A percentile compares a stretch with the other conserved stretches of the same genome.
Conservation (phyloP, 1,140 invertebrate genomes). For the Nasonia giraulti region DNA sequence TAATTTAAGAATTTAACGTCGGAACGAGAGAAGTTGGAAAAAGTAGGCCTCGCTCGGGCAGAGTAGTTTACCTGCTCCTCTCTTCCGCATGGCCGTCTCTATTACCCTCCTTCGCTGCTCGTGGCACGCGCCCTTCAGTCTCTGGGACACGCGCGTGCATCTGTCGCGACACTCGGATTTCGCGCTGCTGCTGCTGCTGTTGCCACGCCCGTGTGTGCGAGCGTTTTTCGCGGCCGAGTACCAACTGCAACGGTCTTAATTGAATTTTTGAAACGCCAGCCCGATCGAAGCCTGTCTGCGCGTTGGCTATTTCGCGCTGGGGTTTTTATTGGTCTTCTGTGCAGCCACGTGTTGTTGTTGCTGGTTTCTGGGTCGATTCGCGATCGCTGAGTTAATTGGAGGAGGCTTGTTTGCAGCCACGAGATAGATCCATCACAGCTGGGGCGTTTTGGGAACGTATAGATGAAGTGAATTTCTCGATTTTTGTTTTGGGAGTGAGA, state of each 20-base stretch:
- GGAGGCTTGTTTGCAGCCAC: not conserved
- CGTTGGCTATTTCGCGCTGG: not conserved
- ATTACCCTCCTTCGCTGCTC: slow-evolving; percentile 25
- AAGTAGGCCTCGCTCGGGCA: slow-evolving; percentile 6
- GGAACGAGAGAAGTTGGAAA: not conserved
- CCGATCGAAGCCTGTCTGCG: not conserved
- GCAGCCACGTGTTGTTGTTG: not conserved
- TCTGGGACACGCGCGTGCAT: not conserved
- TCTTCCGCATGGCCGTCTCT: not conserved
- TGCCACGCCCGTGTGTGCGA: too few species aligned
- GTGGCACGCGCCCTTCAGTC: not conserved
- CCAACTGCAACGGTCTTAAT: slow-evolving; percentile 39
- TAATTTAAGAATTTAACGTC: slow-evolving; percentile 15
- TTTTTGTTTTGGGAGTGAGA: not conserved
- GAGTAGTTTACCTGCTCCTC: not conserved
- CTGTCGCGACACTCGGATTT: slow-evolving; percentile 34
- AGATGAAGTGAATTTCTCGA: not conserved
- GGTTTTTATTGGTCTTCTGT: not conserved
- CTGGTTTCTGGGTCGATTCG: not conserved
- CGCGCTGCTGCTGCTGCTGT: not conserved
- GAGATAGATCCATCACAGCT: not conserved
- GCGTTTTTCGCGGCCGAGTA: not conserved
- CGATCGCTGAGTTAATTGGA: slow-evolving; percentile 25
- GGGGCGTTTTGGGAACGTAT: not conserved
- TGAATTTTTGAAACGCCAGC: slow-evolving; percentile 34